These are phyloP conservation scores for Phrixothrix hirtus DNA, from an alignment of 2,888 invertebrate species.

Conservation along the genomic window DNA sequence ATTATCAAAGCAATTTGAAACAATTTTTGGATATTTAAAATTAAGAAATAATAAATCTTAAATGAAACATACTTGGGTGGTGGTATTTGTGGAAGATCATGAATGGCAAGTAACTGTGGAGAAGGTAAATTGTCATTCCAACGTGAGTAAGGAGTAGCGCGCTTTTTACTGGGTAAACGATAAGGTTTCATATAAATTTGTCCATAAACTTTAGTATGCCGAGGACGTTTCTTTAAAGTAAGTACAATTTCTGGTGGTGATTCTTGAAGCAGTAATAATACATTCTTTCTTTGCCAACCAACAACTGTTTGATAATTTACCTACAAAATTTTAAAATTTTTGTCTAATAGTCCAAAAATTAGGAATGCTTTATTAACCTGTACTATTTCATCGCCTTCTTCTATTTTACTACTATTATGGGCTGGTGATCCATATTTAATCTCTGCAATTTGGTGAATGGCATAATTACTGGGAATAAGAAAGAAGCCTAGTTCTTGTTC, in stretches of 20 bases:
- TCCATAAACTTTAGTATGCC: constrained; percentile 79
- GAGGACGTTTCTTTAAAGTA: constrained; percentile 80
- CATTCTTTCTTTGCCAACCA: constrained; percentile 81
- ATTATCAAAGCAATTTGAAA: constrained; percentile 27
- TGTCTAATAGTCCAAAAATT: not conserved
- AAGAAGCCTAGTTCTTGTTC: constrained; percentile 89
- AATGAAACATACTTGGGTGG: constrained; percentile 56
- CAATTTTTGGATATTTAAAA: no score
- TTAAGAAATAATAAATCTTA: not conserved
- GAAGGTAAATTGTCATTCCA: constrained; percentile 73
- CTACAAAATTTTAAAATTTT: constrained; percentile 49
- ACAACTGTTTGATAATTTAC: constrained; percentile 74
- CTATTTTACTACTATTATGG: constrained; percentile 88
- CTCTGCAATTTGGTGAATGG: constrained; percentile 80
- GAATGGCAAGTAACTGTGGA: constrained; percentile 66
- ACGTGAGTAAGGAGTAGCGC: constrained; percentile 64
- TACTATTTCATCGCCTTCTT: constrained; percentile 95
- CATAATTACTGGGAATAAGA: constrained; percentile 83
- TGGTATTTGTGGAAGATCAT: constrained; percentile 63
- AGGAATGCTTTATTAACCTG: constrained; percentile 63
- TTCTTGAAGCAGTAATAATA: constrained; percentile 73
- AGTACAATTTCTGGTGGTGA: constrained; percentile 80
- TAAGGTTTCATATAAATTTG: constrained; percentile 74
- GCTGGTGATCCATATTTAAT: constrained; percentile 92
- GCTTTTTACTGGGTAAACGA: constrained; percentile 71